These are phyloP conservation scores for Engystomops pustulosus DNA, from an alignment of 2,113 vertebrate species.

Conservation along the genomic window DNA sequence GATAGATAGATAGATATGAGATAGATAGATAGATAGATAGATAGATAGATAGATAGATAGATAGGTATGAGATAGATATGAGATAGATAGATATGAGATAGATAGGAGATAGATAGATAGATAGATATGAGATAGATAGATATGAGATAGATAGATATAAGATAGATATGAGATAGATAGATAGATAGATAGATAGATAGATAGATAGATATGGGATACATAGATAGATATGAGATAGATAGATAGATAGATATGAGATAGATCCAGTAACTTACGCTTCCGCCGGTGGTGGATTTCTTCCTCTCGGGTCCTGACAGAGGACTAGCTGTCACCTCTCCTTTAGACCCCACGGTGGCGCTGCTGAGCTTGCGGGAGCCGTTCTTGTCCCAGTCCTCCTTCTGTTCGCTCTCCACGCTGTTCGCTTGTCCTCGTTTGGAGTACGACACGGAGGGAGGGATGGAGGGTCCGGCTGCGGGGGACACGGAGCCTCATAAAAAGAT, in stretches of 20 bases:
- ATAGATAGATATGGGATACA: not conserved
- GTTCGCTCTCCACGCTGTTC: constrained; percentile 92
- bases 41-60: constrained; percentile 17
- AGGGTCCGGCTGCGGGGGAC: constrained; percentile 83
- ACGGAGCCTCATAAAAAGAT: not conserved
- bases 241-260: not conserved
- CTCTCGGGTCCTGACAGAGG: constrained; percentile 91
- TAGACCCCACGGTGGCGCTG: constrained; percentile 83
- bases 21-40: not conserved
- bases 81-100: not conserved
- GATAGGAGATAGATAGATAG: constrained; percentile 8
- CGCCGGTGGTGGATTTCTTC: constrained; percentile 84
- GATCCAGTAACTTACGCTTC: constrained; percentile 81
- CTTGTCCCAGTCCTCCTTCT: constrained; percentile 92
- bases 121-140: not conserved
- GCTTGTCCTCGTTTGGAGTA: constrained; percentile 94
- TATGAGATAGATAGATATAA: not conserved
- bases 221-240: not conserved
- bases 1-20: not conserved
- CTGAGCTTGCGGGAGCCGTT: constrained; percentile 84
- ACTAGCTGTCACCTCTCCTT: constrained; percentile 88
- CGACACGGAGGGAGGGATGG: constrained; percentile 89
- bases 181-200: not conserved
- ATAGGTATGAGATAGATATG: not conserved
- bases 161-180: not conserved